Conservation (phyloP, 2,888 invertebrate species). For the Vanessa cardui region DNA sequence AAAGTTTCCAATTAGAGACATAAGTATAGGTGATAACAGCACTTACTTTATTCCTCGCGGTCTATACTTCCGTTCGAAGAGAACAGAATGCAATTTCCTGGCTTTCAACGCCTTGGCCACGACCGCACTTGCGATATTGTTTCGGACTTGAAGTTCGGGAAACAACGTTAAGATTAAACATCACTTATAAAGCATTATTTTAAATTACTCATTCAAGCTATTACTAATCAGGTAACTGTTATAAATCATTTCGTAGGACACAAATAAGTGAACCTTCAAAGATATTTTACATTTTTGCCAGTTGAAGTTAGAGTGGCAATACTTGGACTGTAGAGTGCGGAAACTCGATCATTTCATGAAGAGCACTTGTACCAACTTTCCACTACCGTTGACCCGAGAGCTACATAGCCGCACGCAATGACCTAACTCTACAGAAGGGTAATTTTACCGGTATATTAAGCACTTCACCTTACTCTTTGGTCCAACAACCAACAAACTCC, state of each 20-base stretch:
- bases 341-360: background rate
- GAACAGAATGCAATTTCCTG: slow-evolving; percentile 25
- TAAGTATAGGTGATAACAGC: slow-evolving; percentile 1
- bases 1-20: background rate
- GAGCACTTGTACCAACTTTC: background rate
- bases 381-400: background rate
- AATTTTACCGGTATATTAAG: too few species aligned
- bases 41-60: slow-evolving; percentile 3
- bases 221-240: too few species aligned
- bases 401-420: background rate
- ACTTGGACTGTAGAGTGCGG: background rate
- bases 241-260: background rate
- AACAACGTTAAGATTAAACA: too few species aligned
- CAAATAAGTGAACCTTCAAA: background rate
- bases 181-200: too few species aligned
- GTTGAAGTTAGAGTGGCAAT: background rate
- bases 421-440: background rate
- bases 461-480: too few species aligned
- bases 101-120: slow-evolving; percentile 10
- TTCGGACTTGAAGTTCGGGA: background rate
- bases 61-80: slow-evolving; percentile 8
- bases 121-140: slow-evolving; percentile 11
- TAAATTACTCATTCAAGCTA: too few species aligned
- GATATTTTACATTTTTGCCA: background rate
- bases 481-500: too few species aligned